These are phyloP conservation scores for Kradibia gibbosae DNA, from an alignment of 1,140 invertebrate species.

Conservation along the genomic window DNA sequence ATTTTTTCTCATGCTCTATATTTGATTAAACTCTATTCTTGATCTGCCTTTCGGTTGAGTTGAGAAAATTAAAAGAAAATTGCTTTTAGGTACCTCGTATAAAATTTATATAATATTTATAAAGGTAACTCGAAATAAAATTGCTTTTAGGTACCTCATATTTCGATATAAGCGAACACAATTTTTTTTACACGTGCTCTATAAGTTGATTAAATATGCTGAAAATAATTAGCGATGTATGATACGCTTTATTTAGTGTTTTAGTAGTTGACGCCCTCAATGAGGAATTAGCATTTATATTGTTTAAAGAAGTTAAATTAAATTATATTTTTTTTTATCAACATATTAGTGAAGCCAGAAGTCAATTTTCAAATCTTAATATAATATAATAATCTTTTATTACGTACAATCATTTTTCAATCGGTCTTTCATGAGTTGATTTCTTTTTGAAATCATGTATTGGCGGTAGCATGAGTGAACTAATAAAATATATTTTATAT, in stretches of 20 bases:
- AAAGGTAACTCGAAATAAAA: too few species aligned
- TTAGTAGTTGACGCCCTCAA: neutral
- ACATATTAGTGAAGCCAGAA: neutral
- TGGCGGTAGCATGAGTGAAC: neutral
- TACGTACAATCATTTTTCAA: neutral
- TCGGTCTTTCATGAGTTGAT: neutral
- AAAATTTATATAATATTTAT: conserved; percentile 15
- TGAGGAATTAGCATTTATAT: neutral
- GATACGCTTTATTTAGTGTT: neutral
- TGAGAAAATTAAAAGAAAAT: neutral
- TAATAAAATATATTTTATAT: neutral
- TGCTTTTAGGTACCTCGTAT: too few species aligned
- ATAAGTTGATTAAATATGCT: too few species aligned
- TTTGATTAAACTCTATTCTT: neutral
- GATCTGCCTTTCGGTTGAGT: neutral
- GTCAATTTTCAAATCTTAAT: neutral
- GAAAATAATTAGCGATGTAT: neutral
- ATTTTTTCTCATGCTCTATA: neutral
- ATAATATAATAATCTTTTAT: too few species aligned
- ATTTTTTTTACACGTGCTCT: too few species aligned
- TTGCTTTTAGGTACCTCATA: too few species aligned
- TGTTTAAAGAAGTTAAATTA: neutral
- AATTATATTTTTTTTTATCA: too few species aligned
- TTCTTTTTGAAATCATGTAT: neutral
- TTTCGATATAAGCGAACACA: too few species aligned